Conservation (phyloP, 2,113 vertebrate genomes). For the Progne subis region DNA sequence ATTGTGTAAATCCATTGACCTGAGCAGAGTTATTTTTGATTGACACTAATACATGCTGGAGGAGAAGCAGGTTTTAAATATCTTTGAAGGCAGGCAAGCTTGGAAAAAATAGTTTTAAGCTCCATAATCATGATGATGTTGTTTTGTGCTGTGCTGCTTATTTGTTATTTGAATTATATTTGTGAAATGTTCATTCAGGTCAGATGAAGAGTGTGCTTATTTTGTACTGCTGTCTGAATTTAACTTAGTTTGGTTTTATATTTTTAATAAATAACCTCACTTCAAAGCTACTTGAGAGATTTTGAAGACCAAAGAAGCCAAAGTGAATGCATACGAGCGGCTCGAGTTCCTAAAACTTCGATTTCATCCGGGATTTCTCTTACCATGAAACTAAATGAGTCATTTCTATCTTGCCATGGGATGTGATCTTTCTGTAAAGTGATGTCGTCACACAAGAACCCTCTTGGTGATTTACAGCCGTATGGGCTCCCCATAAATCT, state of each 20-base stretch:
- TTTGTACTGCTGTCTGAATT: not conserved
- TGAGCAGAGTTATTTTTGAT: conserved; percentile 60
- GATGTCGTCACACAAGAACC: not conserved
- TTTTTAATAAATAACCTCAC: not conserved
- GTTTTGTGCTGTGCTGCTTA: not conserved
- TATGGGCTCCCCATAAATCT: not conserved
- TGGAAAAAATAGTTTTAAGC: conserved; percentile 37
- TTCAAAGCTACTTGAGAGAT: not conserved
- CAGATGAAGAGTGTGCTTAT: not conserved
- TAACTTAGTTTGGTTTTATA: not conserved
- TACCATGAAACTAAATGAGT: conserved; percentile 10
- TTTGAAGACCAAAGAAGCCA: not conserved
- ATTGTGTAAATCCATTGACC: conserved; percentile 62
- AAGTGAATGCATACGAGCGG: not conserved
- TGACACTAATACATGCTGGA: conserved; percentile 50
- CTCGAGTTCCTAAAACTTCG: not conserved
- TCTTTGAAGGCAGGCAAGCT: conserved; percentile 37
- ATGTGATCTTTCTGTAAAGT: not conserved
- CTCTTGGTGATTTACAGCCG: not conserved
- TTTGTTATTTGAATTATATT: conserved; percentile 26
- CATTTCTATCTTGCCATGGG: not conserved
- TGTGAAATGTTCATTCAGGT: not conserved
- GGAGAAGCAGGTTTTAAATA: conserved; percentile 40
- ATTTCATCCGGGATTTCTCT: conserved; percentile 5
- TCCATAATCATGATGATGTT: not conserved